Percentiles rank a stretch among this genome's conserved stretches.
These are phyloP conservation scores for Thaleichthys pacificus DNA, from an alignment of 2,797 vertebrate species.

Conservation along the genomic window DNA sequence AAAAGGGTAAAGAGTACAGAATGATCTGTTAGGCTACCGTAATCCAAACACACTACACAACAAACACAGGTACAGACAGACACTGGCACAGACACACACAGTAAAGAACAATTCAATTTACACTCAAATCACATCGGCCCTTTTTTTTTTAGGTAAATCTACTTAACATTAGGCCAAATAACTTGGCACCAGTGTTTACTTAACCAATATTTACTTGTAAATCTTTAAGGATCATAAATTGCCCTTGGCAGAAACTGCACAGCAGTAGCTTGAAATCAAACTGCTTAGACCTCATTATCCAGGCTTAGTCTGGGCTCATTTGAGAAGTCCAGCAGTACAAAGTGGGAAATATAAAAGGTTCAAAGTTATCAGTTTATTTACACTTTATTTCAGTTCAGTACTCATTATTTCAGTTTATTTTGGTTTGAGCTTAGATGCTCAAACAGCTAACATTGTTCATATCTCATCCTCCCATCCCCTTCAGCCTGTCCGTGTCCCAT, in stretches of 20 bases:
- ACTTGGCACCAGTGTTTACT: constrained; percentile 35
- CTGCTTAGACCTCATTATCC: constrained; percentile 14
- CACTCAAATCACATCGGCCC: background rate
- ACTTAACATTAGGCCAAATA: constrained; percentile 15
- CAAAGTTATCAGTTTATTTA: too few relatives aligned
- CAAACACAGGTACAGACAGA: constrained; percentile 1
- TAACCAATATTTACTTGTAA: constrained; percentile 40
- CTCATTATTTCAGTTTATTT: too few relatives aligned
- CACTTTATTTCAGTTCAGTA: too few relatives aligned
- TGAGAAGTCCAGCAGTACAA: background rate
- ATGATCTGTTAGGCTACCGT: background rate
- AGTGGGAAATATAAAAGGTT: background rate
- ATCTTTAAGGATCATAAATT: constrained; percentile 20
- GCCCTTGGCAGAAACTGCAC: constrained; percentile 19
- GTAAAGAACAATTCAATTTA: background rate
- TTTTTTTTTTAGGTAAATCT: too few relatives aligned
- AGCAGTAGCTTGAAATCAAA: constrained; percentile 32
- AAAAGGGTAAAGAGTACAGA: background rate
- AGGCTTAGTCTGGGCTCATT: background rate
- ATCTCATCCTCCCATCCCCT: too few relatives aligned
- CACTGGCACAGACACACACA: constrained; percentile 5
- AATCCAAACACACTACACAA: background rate
- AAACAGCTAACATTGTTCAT: too few relatives aligned
- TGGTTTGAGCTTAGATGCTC: too few relatives aligned
- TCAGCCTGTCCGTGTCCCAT: too few relatives aligned